A percentile compares a stretch with the other conserved stretches of the same genome.
phyloP scores from a whole-genome alignment of 2,113 vertebrate genomes.

The Antidorcas marsupialis region DNA sequence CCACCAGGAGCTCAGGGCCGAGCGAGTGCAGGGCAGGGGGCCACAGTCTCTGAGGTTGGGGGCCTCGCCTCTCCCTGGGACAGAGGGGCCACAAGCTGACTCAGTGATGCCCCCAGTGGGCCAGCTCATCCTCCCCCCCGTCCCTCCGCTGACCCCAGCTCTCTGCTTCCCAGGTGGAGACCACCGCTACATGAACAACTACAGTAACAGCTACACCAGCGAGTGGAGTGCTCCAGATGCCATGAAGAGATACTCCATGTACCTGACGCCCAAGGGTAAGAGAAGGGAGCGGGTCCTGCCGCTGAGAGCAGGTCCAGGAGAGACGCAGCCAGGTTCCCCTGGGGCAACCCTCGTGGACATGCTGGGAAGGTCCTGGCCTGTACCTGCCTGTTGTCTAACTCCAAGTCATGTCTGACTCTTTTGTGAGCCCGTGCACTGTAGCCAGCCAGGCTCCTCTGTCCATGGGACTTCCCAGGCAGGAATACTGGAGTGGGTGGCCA shows the following conservation, averaged over 20 bases:
- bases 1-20: not conserved
- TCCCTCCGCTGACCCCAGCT: not conserved
- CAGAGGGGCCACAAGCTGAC: not conserved
- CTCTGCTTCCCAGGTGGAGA: constrained; percentile 70
- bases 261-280: constrained; percentile 83
- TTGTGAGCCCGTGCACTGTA: not conserved
- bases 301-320: rapidly evolving
- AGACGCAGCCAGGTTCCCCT: not conserved
- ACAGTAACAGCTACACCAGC: constrained; percentile 74
- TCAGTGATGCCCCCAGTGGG: too few species aligned
- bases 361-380: not conserved
- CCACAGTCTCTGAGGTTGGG: not conserved
- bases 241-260: constrained; percentile 85
- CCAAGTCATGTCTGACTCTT: not conserved
- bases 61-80: not conserved
- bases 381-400: not conserved
- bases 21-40: rapidly evolving
- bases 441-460: not conserved
- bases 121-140: not conserved
- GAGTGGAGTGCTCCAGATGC: constrained; percentile 82
- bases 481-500: not conserved
- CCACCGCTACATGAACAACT: constrained; percentile 83
- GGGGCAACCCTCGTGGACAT: not conserved
- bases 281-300: not conserved
- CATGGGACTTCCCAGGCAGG: not conserved